Evolutionary conservation across 1,140 invertebrate species (phyloP).

Genomic region (Metopolophium dirhodum): DNA sequence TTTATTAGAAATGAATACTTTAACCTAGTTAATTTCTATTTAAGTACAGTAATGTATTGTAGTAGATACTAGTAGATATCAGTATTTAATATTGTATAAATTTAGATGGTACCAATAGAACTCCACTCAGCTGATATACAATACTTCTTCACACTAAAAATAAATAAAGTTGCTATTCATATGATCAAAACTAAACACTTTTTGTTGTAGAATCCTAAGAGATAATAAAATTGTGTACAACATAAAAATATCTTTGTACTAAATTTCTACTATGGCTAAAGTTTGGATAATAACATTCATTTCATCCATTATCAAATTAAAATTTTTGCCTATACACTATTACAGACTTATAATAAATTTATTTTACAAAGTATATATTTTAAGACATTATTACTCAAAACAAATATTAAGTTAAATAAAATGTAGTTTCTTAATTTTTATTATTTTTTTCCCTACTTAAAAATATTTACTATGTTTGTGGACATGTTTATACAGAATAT

Average conservation of each 20-base stretch:
- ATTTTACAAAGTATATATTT: too few species aligned
- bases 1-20: background rate
- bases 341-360: too few species aligned
- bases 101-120: too few species aligned
- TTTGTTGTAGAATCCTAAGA: too few species aligned
- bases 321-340: background rate
- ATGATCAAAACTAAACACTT: too few species aligned
- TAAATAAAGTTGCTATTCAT: too few species aligned
- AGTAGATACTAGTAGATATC: too few species aligned
- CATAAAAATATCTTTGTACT: background rate
- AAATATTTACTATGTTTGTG: background rate
- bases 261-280: background rate
- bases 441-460: background rate
- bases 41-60: background rate
- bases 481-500: conserved; percentile 70
- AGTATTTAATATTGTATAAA: background rate
- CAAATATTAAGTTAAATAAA: background rate
- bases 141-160: too few species aligned
- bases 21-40: background rate
- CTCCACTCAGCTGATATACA: too few species aligned
- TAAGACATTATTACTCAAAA: background rate
- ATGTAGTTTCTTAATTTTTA: background rate
- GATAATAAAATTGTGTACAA: background rate
- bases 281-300: background rate
- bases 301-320: too few species aligned